Percentiles rank a stretch among this genome's conserved stretches.
Evolutionary conservation across 2,113 vertebrate genomes (phyloP).

Genomic region (Lonchura striata): DNA sequence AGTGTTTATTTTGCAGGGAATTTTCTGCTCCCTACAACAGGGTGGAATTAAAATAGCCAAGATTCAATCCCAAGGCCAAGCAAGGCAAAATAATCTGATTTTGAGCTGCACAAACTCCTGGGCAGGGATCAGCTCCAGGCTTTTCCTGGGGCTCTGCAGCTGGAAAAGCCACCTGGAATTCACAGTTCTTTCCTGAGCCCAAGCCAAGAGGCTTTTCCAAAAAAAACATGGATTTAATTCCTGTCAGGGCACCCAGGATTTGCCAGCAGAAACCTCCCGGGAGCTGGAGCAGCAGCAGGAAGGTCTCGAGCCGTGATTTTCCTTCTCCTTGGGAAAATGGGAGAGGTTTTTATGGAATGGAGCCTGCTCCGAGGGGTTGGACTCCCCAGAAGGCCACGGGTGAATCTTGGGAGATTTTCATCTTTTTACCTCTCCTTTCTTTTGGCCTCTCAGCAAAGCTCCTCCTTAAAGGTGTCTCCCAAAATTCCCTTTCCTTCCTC

Average conservation of each 20-base stretch:
- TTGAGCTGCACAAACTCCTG: neutral
- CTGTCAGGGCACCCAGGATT: neutral
- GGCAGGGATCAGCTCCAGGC: neutral
- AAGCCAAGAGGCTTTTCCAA: neutral
- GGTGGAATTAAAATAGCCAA: conserved; percentile 11
- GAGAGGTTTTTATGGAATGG: fast-evolving
- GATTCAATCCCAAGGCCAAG: neutral
- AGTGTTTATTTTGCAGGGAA: neutral
- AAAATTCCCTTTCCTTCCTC: neutral
- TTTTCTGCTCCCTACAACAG: neutral
- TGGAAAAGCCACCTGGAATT: neutral
- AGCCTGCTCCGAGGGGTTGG: neutral
- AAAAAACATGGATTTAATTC: neutral
- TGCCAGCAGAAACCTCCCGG: neutral
- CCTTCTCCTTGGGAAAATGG: neutral
- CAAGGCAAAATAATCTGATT: neutral
- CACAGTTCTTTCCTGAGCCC: neutral
- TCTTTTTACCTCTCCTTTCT: neutral
- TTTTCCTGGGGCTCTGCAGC: too few relatives aligned
- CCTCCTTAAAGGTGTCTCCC: neutral
- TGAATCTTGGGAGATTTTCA: neutral
- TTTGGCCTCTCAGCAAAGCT: neutral
- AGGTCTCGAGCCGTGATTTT: neutral
- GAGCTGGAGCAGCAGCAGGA: neutral
- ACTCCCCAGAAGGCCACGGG: fast-evolving